Base-by-base conservation (phyloP, 2,113 vertebrate species). In the Otocyon megalotis region DNA sequence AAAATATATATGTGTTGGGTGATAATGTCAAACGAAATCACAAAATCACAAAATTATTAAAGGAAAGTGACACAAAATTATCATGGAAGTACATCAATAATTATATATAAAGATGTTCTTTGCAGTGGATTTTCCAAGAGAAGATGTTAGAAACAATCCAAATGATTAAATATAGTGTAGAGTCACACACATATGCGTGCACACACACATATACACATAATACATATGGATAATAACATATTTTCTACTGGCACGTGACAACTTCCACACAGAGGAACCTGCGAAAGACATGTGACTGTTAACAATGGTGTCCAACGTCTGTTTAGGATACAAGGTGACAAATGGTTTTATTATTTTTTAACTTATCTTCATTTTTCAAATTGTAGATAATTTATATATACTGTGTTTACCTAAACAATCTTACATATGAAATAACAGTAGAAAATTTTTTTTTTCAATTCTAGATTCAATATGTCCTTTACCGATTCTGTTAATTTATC, bases 11-110 rank as follows among this genome's bases (percentile, higher is more conserved):
- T 20, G 3, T 77, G 22, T 67, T 67, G 10, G 17, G 79, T n/a
- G 11, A 92, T 84, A 60, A 48, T 80, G 13, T 71, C 37, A 93
- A 82, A 82, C 14, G 48, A 89, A 96, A 82, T 83, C 60, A 94
- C 7, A 43, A 43, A 43, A 43, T 43, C 43, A 43, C 43, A 43
- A 43, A 43, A 43, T 43, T 43, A 6, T 43, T 43, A 43, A 43
- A 43, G 1, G 16, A 48, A 86, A 77, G 0, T 67, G 63, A 1
- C 16, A 88, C 9, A 24, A 83, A 94, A 90, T 79, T 90, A 86
- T 60, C 26, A 54, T 5, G 10, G 22, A 87, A 80, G 28, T 17
- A 65, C 1, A 74, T 53, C 13, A 92, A 58, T 3, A 81, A 63
- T 94, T 13, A 69, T 30, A 35, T 3, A 87, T 0, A 86, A 28